These are phyloP conservation scores for Drosophila insularis DNA, from an alignment of 1,140 invertebrate species.

Conservation along the genomic window DNA sequence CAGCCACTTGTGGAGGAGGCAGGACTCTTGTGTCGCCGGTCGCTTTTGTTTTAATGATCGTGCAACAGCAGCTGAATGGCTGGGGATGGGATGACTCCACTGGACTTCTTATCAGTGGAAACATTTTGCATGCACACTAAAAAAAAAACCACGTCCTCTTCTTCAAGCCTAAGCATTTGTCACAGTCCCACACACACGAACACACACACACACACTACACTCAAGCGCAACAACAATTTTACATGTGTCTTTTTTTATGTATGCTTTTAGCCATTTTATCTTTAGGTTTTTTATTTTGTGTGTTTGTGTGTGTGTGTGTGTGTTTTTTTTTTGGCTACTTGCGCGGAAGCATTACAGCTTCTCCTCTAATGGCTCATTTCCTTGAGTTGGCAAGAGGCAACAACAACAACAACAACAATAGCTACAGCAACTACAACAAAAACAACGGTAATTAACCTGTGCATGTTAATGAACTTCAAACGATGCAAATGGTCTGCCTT, in stretches of 20 bases:
- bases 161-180: slow-evolving; percentile 63
- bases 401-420: background rate
- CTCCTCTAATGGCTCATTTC: slow-evolving; percentile 80
- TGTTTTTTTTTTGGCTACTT: slow-evolving; percentile 60
- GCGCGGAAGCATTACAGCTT: slow-evolving; percentile 55
- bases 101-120: slow-evolving; percentile 70
- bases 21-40: slow-evolving; percentile 35
- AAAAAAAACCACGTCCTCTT: slow-evolving; percentile 50
- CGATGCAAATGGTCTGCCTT: slow-evolving; percentile 20
- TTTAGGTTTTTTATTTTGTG: slow-evolving; percentile 62
- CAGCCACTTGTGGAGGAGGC: background rate
- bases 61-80: slow-evolving; percentile 37
- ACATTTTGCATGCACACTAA: slow-evolving; percentile 73
- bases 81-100: slow-evolving; percentile 71
- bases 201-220: slow-evolving; percentile 13
- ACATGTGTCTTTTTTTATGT: slow-evolving; percentile 78
- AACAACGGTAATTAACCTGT: slow-evolving; percentile 80
- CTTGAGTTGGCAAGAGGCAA: slow-evolving; percentile 37
- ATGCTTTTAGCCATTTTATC: slow-evolving; percentile 79
- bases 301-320: slow-evolving; percentile 74
- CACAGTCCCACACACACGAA: slow-evolving; percentile 54
- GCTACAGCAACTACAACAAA: slow-evolving; percentile 28
- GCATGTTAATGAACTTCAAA: slow-evolving; percentile 81
- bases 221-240: slow-evolving; percentile 44
- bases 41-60: slow-evolving; percentile 81